Evolutionary conservation across 2,888 invertebrate species (phyloP), one percentile per base, ranked within the genome.

Genomic region (Pollenia amentaria): DNA sequence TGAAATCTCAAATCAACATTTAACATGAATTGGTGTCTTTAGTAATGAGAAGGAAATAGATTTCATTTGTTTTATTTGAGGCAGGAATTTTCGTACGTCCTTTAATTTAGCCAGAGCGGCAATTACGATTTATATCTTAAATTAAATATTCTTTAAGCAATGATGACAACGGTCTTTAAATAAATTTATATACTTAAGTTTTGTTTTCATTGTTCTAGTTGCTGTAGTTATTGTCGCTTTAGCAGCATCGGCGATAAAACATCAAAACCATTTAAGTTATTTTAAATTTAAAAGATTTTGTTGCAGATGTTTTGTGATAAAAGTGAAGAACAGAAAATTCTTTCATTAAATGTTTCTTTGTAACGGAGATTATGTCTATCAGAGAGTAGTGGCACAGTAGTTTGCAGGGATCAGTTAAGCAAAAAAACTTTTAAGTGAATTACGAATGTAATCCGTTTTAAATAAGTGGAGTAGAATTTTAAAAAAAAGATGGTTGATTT

Each of bases 51-150:
- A 16, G 38, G 51, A 48, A 16, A 16, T 29, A 62, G 16, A 73
- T 21, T 62, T 18, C 16, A 38, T 73, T 46, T 73, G 16, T 11
- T 46, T 16, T 73, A n/a, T 53, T 42, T n/a, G 29, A 29, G 29
- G 6, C 42, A 42, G 2, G 1, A n/a, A 11, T 16, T 57, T 57
- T 38, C 7, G 12, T 29, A 1, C 29, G 62, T 44, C 44, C n/a
- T 72, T 65, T 64, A n/a, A 18, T 14, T 53, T 14, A 14, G 79
- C 60, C 72, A 3, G 2, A 3, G 29, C n/a, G 84, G 84, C 89
- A 89, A 90, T 91, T 89, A 89, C 90, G 90, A 89, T 90, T 89
- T 88, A 76, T 89, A 91, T 91, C 90, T 90, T 82, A 90, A 91
- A 90, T 90, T 88, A 89, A 90, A 90, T 89, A 89, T 88, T 89